A percentile compares a stretch with the other conserved stretches of the same genome.
These are phyloP conservation scores for Euglossa dilemma DNA, from an alignment of 1,140 invertebrate species.

Conservation along the genomic window DNA sequence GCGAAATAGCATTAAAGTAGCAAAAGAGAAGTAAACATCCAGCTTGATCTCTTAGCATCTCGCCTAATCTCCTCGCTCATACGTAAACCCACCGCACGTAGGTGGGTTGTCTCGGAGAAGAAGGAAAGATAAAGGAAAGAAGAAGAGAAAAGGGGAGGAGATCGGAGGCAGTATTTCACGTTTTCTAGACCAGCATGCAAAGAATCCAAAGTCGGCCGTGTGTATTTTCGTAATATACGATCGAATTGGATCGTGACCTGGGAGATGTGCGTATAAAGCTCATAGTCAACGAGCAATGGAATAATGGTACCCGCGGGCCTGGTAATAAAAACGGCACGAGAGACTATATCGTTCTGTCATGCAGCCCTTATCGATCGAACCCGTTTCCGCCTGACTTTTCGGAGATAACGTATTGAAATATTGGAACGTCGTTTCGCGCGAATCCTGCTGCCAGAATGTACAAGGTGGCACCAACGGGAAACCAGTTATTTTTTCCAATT, in stretches of 20 bases:
- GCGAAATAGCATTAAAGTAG: too few relatives aligned
- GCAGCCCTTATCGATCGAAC: conserved; percentile 52
- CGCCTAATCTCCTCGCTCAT: too few relatives aligned
- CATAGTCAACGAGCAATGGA: conserved; percentile 8
- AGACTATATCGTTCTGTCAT: conserved; percentile 38
- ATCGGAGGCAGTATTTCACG: neutral
- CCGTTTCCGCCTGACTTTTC: conserved; percentile 55
- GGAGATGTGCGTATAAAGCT: neutral
- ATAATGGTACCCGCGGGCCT: conserved; percentile 4
- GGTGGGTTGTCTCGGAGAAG: too few relatives aligned
- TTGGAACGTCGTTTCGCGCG: conserved; percentile 42
- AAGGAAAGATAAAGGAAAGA: too few relatives aligned
- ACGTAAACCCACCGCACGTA: too few relatives aligned
- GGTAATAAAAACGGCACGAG: conserved; percentile 29
- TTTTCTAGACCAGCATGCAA: neutral
- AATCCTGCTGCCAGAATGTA: conserved; percentile 1
- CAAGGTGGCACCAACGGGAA: conserved; percentile 7
- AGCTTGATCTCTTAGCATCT: too few relatives aligned
- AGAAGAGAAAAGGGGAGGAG: too few relatives aligned
- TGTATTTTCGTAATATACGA: neutral
- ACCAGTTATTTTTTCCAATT: conserved; percentile 15
- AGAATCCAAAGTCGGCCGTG: neutral
- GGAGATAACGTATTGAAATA: conserved; percentile 64
- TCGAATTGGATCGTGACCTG: neutral
- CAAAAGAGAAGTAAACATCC: too few relatives aligned